Base-by-base conservation (phyloP, 2,888 invertebrate species). In the Agelastica alni region DNA sequence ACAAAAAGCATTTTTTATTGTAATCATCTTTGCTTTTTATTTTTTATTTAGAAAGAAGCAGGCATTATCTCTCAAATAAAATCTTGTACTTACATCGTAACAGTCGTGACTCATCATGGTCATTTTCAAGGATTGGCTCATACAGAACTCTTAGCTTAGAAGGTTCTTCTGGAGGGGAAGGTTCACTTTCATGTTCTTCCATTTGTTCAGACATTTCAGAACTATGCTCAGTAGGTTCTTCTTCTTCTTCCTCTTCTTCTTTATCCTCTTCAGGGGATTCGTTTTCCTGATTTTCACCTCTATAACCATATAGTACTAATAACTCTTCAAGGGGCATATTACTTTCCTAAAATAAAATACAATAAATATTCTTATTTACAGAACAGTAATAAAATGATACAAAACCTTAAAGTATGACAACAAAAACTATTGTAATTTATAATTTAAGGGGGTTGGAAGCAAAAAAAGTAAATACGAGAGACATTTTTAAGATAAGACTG, bases 301-400 rank as follows among this genome's bases (percentile, higher is more conserved):
- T 68, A 61, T 76, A 90, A 61, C 91, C 90, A 78, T 97, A 97
- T 76, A 95, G 85, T 7, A 93, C 93, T 68, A 97, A 79, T 53
- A 97, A 79, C 73, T 95, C 92, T 72, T 95, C 95, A 65, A 97
- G 81, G 58, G 97, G 96, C 93, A 97, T 96, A 80, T 96, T 94
- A 75, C 95, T 89, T 79, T 96, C 96, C 82, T 87, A 63, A 67
- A 59, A 51, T 31, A 16, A 44, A 56, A 9, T 17, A 4, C 13
- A 6, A 31, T 9, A 3, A 32, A 32, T 32, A 26, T 26, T 7
- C 6, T 6, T 26, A 26, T n/a, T n/a, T n/a, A n/a, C n/a, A n/a
- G n/a, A n/a, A n/a, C n/a, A n/a, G n/a, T n/a, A n/a, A n/a, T n/a
- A n/a, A n/a, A n/a, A n/a, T n/a, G n/a, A n/a, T n/a, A n/a, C n/a